phyloP scores from a whole-genome alignment of 2,888 invertebrate genomes.

The Cheilosia variabilis region DNA sequence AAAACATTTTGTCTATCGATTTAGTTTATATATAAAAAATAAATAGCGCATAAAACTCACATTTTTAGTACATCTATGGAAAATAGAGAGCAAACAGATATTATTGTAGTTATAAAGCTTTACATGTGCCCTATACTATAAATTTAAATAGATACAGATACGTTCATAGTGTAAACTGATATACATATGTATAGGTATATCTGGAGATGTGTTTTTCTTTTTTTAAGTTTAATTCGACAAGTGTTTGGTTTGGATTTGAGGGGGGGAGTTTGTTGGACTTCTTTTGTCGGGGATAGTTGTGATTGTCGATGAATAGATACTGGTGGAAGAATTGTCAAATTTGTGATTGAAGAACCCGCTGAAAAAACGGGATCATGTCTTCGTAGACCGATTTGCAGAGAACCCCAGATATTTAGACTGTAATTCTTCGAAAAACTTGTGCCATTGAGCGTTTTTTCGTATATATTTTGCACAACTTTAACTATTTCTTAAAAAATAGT shows the following conservation, averaged over 20 bases:
- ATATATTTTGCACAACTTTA: too few species aligned
- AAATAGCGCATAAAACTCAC: slow-evolving; percentile 33
- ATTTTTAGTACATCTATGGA: slow-evolving; percentile 39
- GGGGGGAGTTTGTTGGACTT: background rate
- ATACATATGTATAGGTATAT: slow-evolving; percentile 6
- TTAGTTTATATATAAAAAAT: slow-evolving; percentile 27
- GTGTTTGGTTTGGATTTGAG: slow-evolving; percentile 30
- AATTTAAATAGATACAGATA: slow-evolving; percentile 23
- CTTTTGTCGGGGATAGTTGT: background rate
- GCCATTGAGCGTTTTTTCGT: too few species aligned
- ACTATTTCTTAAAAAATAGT: too few species aligned
- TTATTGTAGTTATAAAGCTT: slow-evolving; percentile 80
- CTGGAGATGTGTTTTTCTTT: background rate
- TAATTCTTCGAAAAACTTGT: too few species aligned
- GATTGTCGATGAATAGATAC: too few species aligned
- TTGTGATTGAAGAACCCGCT: too few species aligned
- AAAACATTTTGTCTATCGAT: slow-evolving; percentile 27
- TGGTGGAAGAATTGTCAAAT: too few species aligned
- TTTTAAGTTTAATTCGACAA: background rate
- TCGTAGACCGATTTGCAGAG: too few species aligned
- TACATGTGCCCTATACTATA: slow-evolving; percentile 81
- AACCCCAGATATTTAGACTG: too few species aligned
- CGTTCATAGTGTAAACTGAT: slow-evolving; percentile 41
- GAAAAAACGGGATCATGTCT: too few species aligned
- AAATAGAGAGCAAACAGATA: background rate